phyloP scores from a whole-genome alignment of 2,113 vertebrate genomes.

The Lonchura striata region DNA sequence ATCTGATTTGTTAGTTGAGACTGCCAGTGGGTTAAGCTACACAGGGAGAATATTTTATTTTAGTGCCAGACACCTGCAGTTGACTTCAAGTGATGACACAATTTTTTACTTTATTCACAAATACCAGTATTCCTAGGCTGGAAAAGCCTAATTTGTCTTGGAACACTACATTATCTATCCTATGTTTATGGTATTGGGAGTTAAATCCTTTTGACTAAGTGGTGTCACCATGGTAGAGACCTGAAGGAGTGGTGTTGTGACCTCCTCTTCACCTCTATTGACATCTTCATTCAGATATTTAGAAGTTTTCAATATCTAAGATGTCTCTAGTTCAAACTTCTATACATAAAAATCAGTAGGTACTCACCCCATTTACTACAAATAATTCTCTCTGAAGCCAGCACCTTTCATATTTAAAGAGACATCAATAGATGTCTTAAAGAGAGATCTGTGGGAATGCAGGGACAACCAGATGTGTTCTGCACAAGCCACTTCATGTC shows the following conservation, averaged over 20 bases:
- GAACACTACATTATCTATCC: not conserved
- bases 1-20: not conserved
- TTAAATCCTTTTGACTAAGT: not conserved
- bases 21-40: not conserved
- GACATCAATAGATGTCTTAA: not conserved
- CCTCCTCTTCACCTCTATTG: not conserved
- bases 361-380: not conserved
- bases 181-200: not conserved
- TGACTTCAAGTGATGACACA: not conserved
- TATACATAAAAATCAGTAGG: not conserved
- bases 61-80: not conserved
- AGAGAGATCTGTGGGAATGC: not conserved
- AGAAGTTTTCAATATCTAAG: not conserved
- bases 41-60: not conserved
- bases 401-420: not conserved
- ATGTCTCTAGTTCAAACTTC: not conserved
- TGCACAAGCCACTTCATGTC: rapidly evolving
- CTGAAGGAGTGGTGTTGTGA: not conserved
- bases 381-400: not conserved
- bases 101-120: not conserved
- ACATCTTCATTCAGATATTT: not conserved
- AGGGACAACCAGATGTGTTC: not conserved
- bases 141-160: not conserved
- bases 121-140: not conserved
- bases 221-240: not conserved